Conservation (phyloP, 2,888 invertebrate species). For the Campopleginae sp. region DNA sequence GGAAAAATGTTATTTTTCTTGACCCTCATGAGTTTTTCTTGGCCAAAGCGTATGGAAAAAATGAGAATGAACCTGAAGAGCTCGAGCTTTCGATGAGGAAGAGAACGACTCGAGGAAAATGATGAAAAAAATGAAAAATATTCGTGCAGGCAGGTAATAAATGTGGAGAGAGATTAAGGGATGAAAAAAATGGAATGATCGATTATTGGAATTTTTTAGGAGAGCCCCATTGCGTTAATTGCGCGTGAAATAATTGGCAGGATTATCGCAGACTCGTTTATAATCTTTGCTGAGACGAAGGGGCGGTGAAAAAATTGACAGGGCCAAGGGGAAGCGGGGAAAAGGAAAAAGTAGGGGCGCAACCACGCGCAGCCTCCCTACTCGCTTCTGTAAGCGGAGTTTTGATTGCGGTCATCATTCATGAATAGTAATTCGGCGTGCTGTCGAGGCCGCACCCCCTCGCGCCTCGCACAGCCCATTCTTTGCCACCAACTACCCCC, state of each 20-base stretch:
- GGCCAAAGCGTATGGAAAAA: background rate
- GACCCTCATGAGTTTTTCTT: background rate
- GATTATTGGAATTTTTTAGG: background rate
- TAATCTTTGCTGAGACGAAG: constrained; percentile 9
- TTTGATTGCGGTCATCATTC: constrained; percentile 66
- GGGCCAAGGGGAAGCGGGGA: background rate
- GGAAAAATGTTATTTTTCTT: constrained; percentile 16
- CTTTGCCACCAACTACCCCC: constrained; percentile 24
- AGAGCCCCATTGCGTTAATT: constrained; percentile 29
- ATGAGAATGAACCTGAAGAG: background rate
- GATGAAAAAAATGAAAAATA: background rate
- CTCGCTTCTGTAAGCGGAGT: constrained; percentile 55
- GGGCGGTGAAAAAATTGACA: background rate
- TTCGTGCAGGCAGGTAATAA: background rate
- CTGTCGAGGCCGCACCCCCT: constrained; percentile 2
- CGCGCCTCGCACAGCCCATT: background rate
- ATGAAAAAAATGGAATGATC: constrained; percentile 4
- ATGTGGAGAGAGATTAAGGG: background rate
- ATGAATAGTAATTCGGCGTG: constrained; percentile 64
- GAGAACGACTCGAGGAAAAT: constrained; percentile 20
- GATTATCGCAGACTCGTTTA: constrained; percentile 28
- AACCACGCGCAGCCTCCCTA: constrained; percentile 32
- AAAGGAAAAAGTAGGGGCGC: constrained; percentile 6
- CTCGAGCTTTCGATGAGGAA: background rate
- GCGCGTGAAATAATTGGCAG: constrained; percentile 31